Base-by-base conservation (phyloP, 23 tunicate genomes). In the Clavelina lepadiformis region DNA sequence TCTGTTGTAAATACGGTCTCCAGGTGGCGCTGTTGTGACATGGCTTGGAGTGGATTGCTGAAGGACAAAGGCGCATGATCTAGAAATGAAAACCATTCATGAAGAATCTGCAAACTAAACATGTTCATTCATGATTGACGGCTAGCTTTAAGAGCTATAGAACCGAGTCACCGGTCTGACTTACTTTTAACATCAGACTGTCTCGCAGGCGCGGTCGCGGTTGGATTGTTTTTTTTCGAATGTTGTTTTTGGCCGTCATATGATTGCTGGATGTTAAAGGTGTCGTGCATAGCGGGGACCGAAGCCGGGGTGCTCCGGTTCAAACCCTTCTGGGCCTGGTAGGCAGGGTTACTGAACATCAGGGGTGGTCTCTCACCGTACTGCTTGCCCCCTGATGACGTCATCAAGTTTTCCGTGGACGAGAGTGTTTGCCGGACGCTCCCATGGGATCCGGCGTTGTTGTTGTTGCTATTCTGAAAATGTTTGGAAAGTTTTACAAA, bases 341-440 rank as follows among this genome's bases (percentile, higher is more conserved):
- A 78, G 31, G 95, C 95, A 36, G 95, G 95, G 61, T 86, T 86
- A n/a, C 58, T 35, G 67, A 77, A 86, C 85, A 82, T 79, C 56
- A 86, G 71, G 37, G 80, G 95, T 45, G 69, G 66, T 47, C 38
- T 36, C 35, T 28, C 30, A 3, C 31, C 69, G 3, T 67, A 52
- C 13, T 61, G 54, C 3, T 46, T 62, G 23, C 60, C 32, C 4
- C 29, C 13, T 5, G 75, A 24, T 7, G 49, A 13, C 19, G 38
- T 4, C 28, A 36, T 5, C 4, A 28, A 1, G 53, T 29, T 59
- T 5, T 72, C 68, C 45, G n/a, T 45, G 2, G 57, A 23, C 24
- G 37, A 4, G 2, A 41, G 51, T 2, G 50, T 31, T 27, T 55
- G 59, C 20, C 65, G 52, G 2, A 53, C 3, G 13, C 61, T n/a